These are phyloP conservation scores for Plemyria rubiginata DNA, from an alignment of 2,888 invertebrate genomes.

Conservation along the genomic window DNA sequence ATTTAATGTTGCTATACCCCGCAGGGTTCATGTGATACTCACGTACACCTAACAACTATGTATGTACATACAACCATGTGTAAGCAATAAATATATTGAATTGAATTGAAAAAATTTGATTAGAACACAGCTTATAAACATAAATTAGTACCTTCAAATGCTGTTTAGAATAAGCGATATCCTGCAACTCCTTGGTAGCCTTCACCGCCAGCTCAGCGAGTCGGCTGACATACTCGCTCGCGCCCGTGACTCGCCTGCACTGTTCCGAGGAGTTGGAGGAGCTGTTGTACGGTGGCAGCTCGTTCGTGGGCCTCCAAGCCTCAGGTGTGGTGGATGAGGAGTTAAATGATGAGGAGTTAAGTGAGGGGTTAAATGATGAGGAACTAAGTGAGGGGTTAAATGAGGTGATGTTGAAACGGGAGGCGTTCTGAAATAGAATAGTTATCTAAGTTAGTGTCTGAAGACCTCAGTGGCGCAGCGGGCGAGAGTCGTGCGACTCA, in stretches of 20 bases:
- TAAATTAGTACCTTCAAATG: constrained; percentile 56
- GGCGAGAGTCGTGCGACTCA: too few relatives aligned
- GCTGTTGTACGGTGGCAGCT: neutral
- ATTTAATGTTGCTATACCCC: too few relatives aligned
- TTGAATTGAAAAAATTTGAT: too few relatives aligned
- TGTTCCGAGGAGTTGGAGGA: constrained; percentile 4
- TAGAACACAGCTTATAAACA: neutral
- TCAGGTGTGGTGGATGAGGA: neutral
- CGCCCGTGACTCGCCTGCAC: constrained; percentile 52
- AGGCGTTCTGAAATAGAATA: neutral
- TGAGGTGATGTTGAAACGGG: constrained; percentile 9
- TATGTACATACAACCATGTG: too few relatives aligned
- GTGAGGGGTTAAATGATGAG: neutral
- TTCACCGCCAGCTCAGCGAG: constrained; percentile 64
- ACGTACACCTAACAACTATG: too few relatives aligned
- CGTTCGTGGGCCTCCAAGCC: constrained; percentile 13
- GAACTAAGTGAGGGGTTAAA: constrained; percentile 3
- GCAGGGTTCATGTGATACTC: too few relatives aligned
- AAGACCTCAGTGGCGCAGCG: too few relatives aligned
- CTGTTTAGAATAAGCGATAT: constrained; percentile 57
- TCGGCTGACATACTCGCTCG: constrained; percentile 60
- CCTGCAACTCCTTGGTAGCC: constrained; percentile 64
- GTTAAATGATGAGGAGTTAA: constrained; percentile 4
- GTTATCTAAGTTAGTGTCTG: too few relatives aligned
- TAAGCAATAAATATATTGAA: too few relatives aligned